phyloP scores from a whole-genome alignment of 2,113 vertebrate genomes.

The Chloropsis cyanopogon region DNA sequence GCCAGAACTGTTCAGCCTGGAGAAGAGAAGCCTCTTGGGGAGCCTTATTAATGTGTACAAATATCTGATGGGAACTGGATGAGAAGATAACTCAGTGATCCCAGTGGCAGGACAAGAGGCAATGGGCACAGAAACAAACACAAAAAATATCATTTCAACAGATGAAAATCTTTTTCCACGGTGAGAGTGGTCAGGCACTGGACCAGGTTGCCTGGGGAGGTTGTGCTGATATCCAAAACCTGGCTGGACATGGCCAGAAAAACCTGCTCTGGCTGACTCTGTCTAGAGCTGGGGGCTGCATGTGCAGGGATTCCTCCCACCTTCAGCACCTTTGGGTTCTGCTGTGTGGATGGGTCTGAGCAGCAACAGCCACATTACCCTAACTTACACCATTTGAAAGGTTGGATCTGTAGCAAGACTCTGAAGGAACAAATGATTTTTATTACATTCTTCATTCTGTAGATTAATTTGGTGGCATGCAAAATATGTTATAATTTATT shows the following conservation, averaged over 20 bases:
- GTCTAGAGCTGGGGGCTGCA: not conserved
- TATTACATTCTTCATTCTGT: not conserved
- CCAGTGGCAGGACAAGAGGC: not conserved
- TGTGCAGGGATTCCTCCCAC: not conserved
- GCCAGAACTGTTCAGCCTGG: not conserved
- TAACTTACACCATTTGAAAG: not conserved
- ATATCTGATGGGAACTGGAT: not conserved
- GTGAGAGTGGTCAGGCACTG: not conserved
- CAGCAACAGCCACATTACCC: not conserved
- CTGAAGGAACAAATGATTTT: not conserved
- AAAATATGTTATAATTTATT: not conserved
- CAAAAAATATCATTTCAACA: not conserved
- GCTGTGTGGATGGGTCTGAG: not conserved
- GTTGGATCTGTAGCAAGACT: not conserved
- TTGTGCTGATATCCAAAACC: not conserved
- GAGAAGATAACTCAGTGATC: not conserved
- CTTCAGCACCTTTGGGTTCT: not conserved
- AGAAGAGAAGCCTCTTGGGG: not conserved
- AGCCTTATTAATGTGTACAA: not conserved
- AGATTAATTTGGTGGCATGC: not conserved
- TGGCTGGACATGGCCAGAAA: not conserved
- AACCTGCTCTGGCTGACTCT: not conserved
- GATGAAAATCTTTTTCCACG: accelerated
- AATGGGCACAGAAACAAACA: not conserved
- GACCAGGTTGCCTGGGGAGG: not conserved